Base-by-base conservation (phyloP, 2,113 vertebrate genomes). In the Aix galericulata region DNA sequence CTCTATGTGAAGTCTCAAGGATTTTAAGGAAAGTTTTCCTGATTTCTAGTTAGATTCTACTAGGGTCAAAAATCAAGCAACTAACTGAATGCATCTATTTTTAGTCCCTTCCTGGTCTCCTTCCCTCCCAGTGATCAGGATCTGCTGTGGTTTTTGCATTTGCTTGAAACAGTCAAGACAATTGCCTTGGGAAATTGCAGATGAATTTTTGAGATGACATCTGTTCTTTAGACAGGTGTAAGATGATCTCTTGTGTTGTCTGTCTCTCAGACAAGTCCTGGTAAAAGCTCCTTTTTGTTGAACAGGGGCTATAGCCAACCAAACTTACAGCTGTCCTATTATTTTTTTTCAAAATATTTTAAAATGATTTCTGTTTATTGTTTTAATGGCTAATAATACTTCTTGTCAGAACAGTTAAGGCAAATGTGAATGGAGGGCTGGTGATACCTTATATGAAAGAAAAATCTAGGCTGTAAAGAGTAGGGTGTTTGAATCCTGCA, bases 201-300 rank as follows among this genome's bases (percentile, higher is more conserved):
- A 71, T 73, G 34, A 42, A 36, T 72, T 83, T 88, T 95, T 71
- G 62, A 80, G 79, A 46, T 83, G 75, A 73, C 89, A 95, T 81
- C 82, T 96, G 91, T 95, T 94, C 60, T 74, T 82, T 55, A 67
- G 86, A 89, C 91, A 96, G 89, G 74, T 96, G 82, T 63, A 48
- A 63, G 29, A 60, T 55, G 32, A 89, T 81, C 55, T 91, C 36
- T 52, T 76, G 55, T 2, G 17, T 66, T 9, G 0, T 75, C 32
- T 63, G 8, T 88, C 42, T 93, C 13, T 81, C 44, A 52, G 63
- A 59, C 29, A 73, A 79, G 31, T 62, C 60, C 66, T 71, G 32
- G 42, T 93, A 86, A 96, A 94, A 79, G 13, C 52, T 91, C 55
- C 71, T 36, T 21, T 40, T 25, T 69, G 38, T 34, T 87, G 31